Base-by-base conservation (phyloP, 2,888 invertebrate species). In the Lochmaea capreae region DNA sequence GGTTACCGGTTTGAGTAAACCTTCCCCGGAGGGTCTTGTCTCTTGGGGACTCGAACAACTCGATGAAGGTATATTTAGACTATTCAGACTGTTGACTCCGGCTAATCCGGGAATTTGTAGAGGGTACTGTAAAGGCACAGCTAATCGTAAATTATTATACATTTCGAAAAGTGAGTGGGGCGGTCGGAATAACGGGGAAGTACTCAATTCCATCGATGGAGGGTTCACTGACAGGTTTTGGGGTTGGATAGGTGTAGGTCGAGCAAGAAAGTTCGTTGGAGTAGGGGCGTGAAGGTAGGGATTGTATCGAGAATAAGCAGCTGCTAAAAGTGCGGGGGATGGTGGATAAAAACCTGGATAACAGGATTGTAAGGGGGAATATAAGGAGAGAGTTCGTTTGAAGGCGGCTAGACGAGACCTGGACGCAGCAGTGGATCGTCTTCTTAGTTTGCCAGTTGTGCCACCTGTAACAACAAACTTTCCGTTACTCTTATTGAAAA, bases 381-480 rank as follows among this genome's bases (percentile, higher is more conserved):
- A 88, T 10, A 92, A 89, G 0, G 92, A 91, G 89, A 76, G 98
- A 59, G 94, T 93, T 52, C 96, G 89, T 85, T 96, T 97, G 85
- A 97, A 95, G 5, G 97, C 97, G 0, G 97, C 97, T 54, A 98
- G 86, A 1, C 97, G 89, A 2, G 95, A 95, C 66, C 97, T 89
- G 0, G 97, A 96, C 0, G 97, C 96, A 0, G 96, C 95, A 0
- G 97, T 97, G 0, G 97, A 96, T 76, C 98, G 89, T 68, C 99
- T 88, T 5, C 98, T 90, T 66, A 99, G 88, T 88, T 99, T 99
- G 0, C 99, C 99, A 0, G 99, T 99, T 0, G 97, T 97, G 0
- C 97, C 97, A 0, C 99, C 70, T 70, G 70, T 5, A 63, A 70
- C 12, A 39, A 54, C 54, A 46, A 26, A 61, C 3, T 58, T 98